phyloP scores from a whole-genome alignment of 2,797 vertebrate species.

The Artibeus lituratus region DNA sequence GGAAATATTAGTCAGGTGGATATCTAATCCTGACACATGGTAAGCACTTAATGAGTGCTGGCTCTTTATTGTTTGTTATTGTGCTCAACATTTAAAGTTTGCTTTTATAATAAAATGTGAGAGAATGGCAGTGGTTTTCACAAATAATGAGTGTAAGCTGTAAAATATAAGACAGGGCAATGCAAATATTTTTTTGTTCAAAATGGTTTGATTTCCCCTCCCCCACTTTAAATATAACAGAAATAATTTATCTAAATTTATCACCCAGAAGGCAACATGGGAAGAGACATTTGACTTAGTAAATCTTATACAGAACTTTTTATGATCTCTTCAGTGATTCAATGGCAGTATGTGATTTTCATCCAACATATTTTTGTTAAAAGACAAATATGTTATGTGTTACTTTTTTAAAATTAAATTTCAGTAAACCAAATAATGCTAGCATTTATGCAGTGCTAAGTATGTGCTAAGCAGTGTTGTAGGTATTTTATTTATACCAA shows the following conservation, averaged over 20 bases:
- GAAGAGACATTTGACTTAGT: conserved; percentile 18
- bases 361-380: background rate
- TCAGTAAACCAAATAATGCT: background rate
- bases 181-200: background rate
- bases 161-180: background rate
- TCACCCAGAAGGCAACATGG: background rate
- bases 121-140: background rate
- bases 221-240: conserved; percentile 1
- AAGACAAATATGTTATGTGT: background rate
- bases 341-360: conserved; percentile 1
- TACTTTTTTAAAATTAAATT: background rate
- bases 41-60: background rate
- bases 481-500: background rate
- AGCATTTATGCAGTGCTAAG: background rate
- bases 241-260: background rate
- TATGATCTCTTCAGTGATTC: background rate
- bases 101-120: conserved; percentile 48
- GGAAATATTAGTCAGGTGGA: background rate
- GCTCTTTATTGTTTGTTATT: background rate
- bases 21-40: background rate
- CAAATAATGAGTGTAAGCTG: background rate
- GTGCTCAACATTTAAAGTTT: background rate
- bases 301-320: background rate
- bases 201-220: background rate
- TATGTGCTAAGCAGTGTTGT: background rate